Percentiles rank a stretch among this genome's conserved stretches.
These are phyloP conservation scores for Sebastes paucispinis DNA, from an alignment of 2,797 vertebrate species.

Conservation along the genomic window DNA sequence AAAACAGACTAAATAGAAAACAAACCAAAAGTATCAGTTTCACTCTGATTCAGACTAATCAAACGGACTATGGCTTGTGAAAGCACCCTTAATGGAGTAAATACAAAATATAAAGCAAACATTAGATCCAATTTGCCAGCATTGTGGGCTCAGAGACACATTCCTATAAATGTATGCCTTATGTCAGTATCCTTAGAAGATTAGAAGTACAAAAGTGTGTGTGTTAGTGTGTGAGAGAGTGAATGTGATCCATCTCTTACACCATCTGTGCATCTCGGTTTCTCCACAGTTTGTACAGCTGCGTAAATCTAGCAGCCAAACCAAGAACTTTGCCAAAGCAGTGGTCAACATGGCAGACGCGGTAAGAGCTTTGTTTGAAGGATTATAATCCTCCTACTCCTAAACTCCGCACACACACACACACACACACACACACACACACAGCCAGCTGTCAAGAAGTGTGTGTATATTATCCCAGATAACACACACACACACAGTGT, in stretches of 20 bases:
- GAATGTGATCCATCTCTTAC: slow-evolving; percentile 7
- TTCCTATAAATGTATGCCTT: neutral
- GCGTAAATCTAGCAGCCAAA: slow-evolving; percentile 88
- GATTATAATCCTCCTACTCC: slow-evolving; percentile 25
- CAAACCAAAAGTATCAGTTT: too few relatives aligned
- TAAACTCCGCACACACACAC: slow-evolving; percentile 12
- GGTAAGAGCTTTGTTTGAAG: slow-evolving; percentile 77
- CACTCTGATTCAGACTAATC: too few relatives aligned
- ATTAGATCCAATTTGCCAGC: neutral
- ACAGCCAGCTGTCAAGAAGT: slow-evolving; percentile 10
- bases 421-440: neutral
- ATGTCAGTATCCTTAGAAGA: neutral
- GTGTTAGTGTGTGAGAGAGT: neutral
- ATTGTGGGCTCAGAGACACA: neutral
- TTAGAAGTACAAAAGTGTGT: neutral
- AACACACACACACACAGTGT: neutral
- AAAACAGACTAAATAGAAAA: too few relatives aligned
- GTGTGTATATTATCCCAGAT: neutral
- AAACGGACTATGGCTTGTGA: too few relatives aligned
- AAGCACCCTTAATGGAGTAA: neutral
- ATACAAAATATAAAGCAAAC: neutral
- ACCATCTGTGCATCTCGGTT: slow-evolving; percentile 53
- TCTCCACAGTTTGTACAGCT: slow-evolving; percentile 85
- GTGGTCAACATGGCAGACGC: slow-evolving; percentile 94
- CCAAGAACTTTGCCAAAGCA: slow-evolving; percentile 95